Percentiles rank a stretch among this genome's conserved stretches.
Conservation (phyloP, 2,113 vertebrate species). For the Lagopus muta region DNA sequence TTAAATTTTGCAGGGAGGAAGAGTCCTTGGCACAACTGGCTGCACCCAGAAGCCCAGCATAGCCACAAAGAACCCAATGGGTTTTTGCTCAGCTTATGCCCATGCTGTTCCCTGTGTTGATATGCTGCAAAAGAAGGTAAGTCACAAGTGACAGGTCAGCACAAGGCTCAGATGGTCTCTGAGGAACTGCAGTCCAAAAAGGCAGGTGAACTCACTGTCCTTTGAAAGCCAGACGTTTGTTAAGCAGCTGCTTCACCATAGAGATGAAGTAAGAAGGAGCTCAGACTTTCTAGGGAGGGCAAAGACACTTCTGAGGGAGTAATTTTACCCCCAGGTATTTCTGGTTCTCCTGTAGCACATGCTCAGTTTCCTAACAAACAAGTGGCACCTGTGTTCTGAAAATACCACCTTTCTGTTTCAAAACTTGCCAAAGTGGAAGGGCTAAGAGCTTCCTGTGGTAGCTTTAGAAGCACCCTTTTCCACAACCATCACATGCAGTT, state of each 20-base stretch:
- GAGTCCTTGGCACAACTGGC: neutral
- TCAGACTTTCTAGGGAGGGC: neutral
- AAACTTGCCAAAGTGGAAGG: neutral
- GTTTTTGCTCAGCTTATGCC: neutral
- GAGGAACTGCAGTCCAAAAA: neutral
- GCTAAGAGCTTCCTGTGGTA: neutral
- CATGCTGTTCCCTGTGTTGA: neutral
- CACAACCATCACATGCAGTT: fast-evolving
- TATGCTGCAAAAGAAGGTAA: neutral
- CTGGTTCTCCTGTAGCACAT: neutral
- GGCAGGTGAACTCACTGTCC: neutral
- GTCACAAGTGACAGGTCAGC: neutral
- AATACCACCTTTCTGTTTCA: neutral
- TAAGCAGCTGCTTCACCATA: neutral
- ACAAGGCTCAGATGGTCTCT: neutral
- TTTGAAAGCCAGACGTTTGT: neutral
- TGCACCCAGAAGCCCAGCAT: neutral
- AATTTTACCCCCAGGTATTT: neutral
- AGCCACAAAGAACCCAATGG: neutral
- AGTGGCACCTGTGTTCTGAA: neutral
- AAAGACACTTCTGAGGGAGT: neutral
- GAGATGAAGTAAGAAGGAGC: neutral
- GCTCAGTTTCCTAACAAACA: neutral
- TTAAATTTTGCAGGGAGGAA: neutral
- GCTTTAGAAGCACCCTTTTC: neutral